Evolutionary conservation across 1,140 invertebrate genomes (phyloP).

Genomic region (Drosophila repletoides): DNA sequence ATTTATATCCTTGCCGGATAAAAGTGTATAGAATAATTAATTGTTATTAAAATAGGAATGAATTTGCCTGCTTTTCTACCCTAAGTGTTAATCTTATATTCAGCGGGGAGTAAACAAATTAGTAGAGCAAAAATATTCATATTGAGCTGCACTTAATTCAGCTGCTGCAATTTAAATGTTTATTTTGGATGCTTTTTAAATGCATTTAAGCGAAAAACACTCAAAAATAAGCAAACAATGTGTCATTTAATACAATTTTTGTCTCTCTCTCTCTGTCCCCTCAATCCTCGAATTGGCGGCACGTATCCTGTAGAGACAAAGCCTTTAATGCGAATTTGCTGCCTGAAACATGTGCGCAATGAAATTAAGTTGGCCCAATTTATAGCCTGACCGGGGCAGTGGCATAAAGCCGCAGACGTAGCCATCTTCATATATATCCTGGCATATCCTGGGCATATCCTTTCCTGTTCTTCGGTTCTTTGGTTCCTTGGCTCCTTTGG

Average conservation of each 20-base stretch:
- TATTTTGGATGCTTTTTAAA: too few species aligned
- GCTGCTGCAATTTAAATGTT: too few species aligned
- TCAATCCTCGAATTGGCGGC: constrained; percentile 2
- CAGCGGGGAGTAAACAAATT: too few species aligned
- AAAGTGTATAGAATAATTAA: too few species aligned
- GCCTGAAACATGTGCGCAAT: constrained; percentile 46
- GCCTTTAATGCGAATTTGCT: constrained; percentile 57
- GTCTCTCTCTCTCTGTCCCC: background rate
- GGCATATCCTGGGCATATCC: too few species aligned
- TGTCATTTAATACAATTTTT: constrained; percentile 22
- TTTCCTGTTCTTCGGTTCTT: too few species aligned
- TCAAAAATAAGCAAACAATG: constrained; percentile 51
- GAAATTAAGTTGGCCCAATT: constrained; percentile 72
- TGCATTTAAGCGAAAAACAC: constrained; percentile 21
- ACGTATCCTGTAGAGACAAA: constrained; percentile 17
- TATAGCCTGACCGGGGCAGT: constrained; percentile 30
- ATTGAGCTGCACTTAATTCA: too few species aligned
- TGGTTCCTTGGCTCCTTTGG: background rate
- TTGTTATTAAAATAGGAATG: too few species aligned
- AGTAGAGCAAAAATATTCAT: too few species aligned
- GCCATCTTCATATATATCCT: constrained; percentile 38
- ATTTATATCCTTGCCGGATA: too few species aligned
- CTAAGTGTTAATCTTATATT: too few species aligned
- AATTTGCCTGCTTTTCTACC: too few species aligned
- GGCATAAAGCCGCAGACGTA: constrained; percentile 33